phyloP scores from a whole-genome alignment of 2,888 invertebrate species.

The Ceratothoa steindachneri region DNA sequence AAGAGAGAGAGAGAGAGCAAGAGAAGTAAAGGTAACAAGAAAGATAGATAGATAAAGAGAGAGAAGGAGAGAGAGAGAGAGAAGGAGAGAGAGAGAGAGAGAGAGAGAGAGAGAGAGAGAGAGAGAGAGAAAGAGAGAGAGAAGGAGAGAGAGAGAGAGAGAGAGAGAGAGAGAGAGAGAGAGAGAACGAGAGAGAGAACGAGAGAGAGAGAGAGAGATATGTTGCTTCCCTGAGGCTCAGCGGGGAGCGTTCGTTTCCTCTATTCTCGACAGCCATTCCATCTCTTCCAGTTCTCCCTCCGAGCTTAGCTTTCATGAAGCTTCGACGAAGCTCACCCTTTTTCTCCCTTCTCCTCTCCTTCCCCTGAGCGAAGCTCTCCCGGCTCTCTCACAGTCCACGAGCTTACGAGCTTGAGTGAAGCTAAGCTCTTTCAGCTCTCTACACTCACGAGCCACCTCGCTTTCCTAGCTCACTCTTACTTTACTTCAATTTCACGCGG shows the following conservation, averaged over 20 bases:
- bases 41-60: neutral
- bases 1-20: neutral
- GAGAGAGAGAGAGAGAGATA: neutral
- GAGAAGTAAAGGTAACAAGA: neutral
- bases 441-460: neutral
- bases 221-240: neutral
- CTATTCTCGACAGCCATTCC: neutral
- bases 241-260: neutral
- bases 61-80: slow-evolving; percentile 10
- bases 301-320: neutral
- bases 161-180: neutral
- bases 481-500: neutral
- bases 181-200: neutral
- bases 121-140: neutral
- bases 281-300: neutral
- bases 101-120: neutral
- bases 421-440: neutral
- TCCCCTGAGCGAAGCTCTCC: neutral
- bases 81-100: slow-evolving; percentile 17
- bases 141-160: neutral
- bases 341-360: neutral
- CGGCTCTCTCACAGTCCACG: neutral
- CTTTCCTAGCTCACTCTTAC: neutral
- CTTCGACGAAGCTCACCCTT: neutral
- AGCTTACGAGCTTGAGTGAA: neutral